Percentiles rank a stretch among this genome's conserved stretches.
phyloP scores from a whole-genome alignment of 2,888 invertebrate genomes.

The Heterodera filipjevi region DNA sequence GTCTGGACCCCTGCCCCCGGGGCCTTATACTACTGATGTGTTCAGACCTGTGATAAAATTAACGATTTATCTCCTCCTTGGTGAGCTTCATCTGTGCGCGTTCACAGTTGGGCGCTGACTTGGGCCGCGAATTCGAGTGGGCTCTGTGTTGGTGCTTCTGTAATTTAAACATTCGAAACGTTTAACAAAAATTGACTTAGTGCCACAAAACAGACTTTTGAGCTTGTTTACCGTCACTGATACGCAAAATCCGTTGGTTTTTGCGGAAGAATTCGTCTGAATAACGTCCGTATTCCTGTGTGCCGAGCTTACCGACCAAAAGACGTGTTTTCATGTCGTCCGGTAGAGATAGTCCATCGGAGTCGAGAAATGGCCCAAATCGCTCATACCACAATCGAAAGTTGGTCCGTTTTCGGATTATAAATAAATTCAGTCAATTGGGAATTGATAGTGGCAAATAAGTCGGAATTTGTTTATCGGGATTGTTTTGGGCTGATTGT shows the following conservation, averaged over 20 bases:
- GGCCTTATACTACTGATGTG: too few relatives aligned
- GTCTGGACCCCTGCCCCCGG: too few relatives aligned
- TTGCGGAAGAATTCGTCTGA: background rate
- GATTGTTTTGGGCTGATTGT: background rate
- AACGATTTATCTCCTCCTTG: too few relatives aligned
- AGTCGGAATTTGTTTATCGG: background rate
- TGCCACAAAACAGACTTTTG: background rate
- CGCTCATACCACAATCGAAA: background rate
- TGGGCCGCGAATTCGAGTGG: background rate
- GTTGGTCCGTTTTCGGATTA: background rate
- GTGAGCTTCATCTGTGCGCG: background rate
- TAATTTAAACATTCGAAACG: slow-evolving; percentile 17
- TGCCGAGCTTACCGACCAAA: background rate
- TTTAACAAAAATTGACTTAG: background rate
- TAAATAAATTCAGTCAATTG: background rate
- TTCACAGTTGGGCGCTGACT: slow-evolving; percentile 7
- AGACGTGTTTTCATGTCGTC: slow-evolving; percentile 7
- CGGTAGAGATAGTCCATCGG: background rate
- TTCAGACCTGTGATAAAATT: too few relatives aligned
- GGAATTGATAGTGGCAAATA: background rate
- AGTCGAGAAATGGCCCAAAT: background rate
- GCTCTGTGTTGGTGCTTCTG: background rate
- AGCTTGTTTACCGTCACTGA: slow-evolving; percentile 1
- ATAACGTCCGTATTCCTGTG: background rate
- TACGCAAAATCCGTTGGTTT: background rate